Conservation (phyloP, 2,797 vertebrate species). For the Spondyliosoma cantharus region DNA sequence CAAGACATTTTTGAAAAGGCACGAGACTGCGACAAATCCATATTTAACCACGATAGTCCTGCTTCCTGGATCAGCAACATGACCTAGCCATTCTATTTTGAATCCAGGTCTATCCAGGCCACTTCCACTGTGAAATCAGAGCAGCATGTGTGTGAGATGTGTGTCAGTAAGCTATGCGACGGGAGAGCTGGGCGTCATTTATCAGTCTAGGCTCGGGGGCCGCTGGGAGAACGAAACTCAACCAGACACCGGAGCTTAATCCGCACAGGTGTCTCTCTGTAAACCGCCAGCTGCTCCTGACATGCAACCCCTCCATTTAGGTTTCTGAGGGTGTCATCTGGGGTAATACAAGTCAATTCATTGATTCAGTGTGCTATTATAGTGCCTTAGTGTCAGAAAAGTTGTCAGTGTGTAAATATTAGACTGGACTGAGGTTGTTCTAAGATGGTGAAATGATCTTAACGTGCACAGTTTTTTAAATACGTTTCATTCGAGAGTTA, state of each 20-base stretch:
- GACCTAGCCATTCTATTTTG: constrained; percentile 60
- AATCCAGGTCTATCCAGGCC: constrained; percentile 41
- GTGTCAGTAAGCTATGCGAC: constrained; percentile 71
- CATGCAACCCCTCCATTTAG: constrained; percentile 60
- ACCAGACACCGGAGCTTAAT: constrained; percentile 69
- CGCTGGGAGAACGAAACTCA: constrained; percentile 58
- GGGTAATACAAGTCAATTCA: constrained; percentile 55
- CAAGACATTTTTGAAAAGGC: constrained; percentile 28
- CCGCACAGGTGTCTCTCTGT: constrained; percentile 72
- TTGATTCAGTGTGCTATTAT: constrained; percentile 38
- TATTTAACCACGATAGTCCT: constrained; percentile 16
- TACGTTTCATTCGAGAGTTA: not conserved
- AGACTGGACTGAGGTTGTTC: not conserved
- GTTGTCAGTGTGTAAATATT: constrained; percentile 21
- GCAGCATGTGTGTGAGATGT: constrained; percentile 66
- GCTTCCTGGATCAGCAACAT: constrained; percentile 37
- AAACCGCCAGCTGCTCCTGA: constrained; percentile 74
- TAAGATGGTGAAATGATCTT: not conserved
- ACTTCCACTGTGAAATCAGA: constrained; percentile 76
- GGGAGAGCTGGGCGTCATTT: constrained; percentile 69
- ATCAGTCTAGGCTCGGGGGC: constrained; percentile 76
- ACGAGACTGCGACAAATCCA: constrained; percentile 2
- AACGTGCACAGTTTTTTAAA: not conserved
- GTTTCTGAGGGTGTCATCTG: constrained; percentile 45
- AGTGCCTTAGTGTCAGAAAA: constrained; percentile 12